Conservation (phyloP, 2,797 vertebrate species). For the Ispidina lecontei region DNA sequence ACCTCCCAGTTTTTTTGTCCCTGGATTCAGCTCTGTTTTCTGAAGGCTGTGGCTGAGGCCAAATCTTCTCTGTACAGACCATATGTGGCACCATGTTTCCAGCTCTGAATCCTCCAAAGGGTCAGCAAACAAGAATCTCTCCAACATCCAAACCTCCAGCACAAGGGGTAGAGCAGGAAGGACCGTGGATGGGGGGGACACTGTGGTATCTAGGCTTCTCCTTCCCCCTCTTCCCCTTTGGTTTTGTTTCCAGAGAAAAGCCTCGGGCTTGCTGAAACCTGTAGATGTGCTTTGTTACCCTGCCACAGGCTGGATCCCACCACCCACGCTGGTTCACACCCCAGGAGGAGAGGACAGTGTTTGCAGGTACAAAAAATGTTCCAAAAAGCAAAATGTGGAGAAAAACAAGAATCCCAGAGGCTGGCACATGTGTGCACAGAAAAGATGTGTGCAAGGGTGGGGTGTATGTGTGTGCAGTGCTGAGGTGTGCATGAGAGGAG, state of each 20-base stretch:
- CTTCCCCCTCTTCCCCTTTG: not conserved
- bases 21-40: not conserved
- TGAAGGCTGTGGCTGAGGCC: not conserved
- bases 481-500: not conserved
- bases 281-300: not conserved
- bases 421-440: not conserved
- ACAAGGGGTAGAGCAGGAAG: not conserved
- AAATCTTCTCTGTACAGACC: not conserved
- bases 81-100: not conserved
- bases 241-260: not conserved
- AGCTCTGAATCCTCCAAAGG: not conserved
- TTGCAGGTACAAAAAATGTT: not conserved
- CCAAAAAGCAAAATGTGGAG: not conserved
- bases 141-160: not conserved
- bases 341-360: not conserved
- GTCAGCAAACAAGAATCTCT: not conserved
- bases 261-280: not conserved
- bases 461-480: not conserved
- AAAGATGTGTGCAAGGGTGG: not conserved
- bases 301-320: not conserved
- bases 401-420: not conserved
- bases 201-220: not conserved
- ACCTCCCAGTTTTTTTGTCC: not conserved
- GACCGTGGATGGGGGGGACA: too few relatives aligned
- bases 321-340: rapidly evolving